Evolutionary conservation across 2,797 vertebrate genomes (phyloP).

Genomic region (Oreonectes daqikongensis): DNA sequence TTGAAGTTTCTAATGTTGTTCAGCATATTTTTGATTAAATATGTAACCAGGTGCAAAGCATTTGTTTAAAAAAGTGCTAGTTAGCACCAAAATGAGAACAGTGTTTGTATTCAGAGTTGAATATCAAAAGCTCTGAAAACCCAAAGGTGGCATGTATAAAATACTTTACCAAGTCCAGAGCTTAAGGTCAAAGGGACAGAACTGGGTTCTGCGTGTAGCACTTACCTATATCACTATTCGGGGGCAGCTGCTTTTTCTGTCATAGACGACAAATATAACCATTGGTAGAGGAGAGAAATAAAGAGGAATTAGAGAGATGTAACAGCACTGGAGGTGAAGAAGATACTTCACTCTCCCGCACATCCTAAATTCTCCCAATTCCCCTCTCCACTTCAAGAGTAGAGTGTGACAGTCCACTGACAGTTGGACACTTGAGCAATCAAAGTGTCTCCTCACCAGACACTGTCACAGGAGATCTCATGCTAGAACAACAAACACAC

Average conservation of each 20-base stretch:
- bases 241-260: slow-evolving; percentile 78
- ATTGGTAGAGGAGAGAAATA: slow-evolving; percentile 79
- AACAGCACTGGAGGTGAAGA: slow-evolving; percentile 49
- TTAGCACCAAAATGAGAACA: slow-evolving; percentile 24
- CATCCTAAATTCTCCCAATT: slow-evolving; percentile 49
- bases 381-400: slow-evolving; percentile 54
- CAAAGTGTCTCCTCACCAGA: slow-evolving; percentile 37
- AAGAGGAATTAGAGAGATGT: slow-evolving; percentile 77
- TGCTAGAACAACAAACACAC: slow-evolving; percentile 27
- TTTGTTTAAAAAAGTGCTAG: slow-evolving; percentile 24
- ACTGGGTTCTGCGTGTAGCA: slow-evolving; percentile 62
- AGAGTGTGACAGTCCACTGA: slow-evolving; percentile 58
- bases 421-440: slow-evolving; percentile 31
- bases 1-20: slow-evolving; percentile 61
- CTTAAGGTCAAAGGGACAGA: slow-evolving; percentile 46
- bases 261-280: slow-evolving; percentile 77
- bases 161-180: slow-evolving; percentile 47
- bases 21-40: slow-evolving; percentile 45
- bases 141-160: slow-evolving; percentile 46
- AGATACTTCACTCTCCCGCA: slow-evolving; percentile 46
- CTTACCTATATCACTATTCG: slow-evolving; percentile 83
- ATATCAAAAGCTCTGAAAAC: slow-evolving; percentile 37
- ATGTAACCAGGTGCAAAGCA: slow-evolving; percentile 8
- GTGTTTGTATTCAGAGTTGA: slow-evolving; percentile 6
- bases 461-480: slow-evolving; percentile 37